A percentile compares a stretch with the other conserved stretches of the same genome.
phyloP scores from a whole-genome alignment of 2,797 vertebrate species.

The Buphagus erythrorhynchus region DNA sequence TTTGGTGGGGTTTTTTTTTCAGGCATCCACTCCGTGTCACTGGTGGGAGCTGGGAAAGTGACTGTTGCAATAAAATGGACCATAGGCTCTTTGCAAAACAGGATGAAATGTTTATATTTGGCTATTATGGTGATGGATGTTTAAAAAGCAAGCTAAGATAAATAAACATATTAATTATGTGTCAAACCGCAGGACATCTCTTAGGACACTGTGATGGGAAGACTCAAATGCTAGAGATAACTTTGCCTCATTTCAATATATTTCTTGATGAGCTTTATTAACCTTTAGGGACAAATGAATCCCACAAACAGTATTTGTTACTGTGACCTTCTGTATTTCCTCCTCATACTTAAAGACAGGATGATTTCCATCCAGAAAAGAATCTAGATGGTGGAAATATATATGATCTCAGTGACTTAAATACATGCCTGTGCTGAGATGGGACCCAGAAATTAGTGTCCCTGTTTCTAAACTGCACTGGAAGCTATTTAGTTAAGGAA shows the following conservation, averaged over 20 bases:
- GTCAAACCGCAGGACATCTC: constrained; percentile 50
- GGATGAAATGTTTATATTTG: constrained; percentile 33
- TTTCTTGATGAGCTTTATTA: constrained; percentile 33
- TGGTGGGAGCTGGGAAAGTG: constrained; percentile 26
- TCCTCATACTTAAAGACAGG: not conserved
- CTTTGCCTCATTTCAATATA: not conserved
- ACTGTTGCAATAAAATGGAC: not conserved
- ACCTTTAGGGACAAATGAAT: constrained; percentile 24
- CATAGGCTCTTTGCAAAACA: not conserved
- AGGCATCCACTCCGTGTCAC: not conserved
- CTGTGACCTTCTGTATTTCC: not conserved
- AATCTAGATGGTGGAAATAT: not conserved
- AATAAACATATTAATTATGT: constrained; percentile 61
- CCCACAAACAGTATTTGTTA: not conserved
- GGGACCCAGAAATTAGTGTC: not conserved
- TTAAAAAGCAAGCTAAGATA: not conserved
- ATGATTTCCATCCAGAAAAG: not conserved
- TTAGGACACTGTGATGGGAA: constrained; percentile 23
- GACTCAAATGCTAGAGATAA: not conserved
- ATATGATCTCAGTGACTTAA: accelerated
- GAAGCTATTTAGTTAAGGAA: not conserved
- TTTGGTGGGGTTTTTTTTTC: not conserved
- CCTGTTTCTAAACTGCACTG: not conserved
- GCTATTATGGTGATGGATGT: not conserved
- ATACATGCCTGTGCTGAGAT: not conserved